Evolutionary conservation across 1,140 invertebrate genomes (phyloP), one percentile per base, ranked within the genome.

Genomic region (Drosophila setifemur): DNA sequence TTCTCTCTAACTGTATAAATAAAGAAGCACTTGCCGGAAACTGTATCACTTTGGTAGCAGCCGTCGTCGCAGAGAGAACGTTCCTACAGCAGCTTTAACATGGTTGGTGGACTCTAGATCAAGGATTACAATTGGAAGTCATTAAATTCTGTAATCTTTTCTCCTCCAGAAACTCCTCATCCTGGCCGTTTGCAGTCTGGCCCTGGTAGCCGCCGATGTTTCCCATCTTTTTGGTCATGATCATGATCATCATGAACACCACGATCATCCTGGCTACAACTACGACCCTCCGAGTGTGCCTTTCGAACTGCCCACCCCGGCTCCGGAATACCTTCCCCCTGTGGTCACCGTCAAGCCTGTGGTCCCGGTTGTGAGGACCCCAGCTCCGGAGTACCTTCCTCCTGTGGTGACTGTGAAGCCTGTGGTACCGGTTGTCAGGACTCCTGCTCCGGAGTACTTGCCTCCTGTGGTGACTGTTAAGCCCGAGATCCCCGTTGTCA

Each of bases 11-110:
- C 60, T 64, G 81, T 88, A 88, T 88, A 88, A 88, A 88, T 88
- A 88, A 82, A 77, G 81, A 88, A 78, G 76, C 77, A 81, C 64
- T 76, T 71, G 54, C 60, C 77, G 70, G 76, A 85, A 88, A 82
- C 76, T 86, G 70, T 88, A 88, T 88, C 86, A 88, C 73, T 88
- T 44, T 55, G 64, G 52, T 45, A 68, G 57, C 54, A 67, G 58
- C 29, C 39, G 66, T 85, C 58, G 76, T 48, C 57, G 68, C 61
- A 78, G 11, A 57, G 14, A 85, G 79, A 85, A 85, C 79, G 55
- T 76, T 75, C 25, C 21, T 21, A 7, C 35, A 39, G 9, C 12
- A 23, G 21, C 21, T 14, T 7, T 12, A 69, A 85, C 67, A 85
- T 85, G 79, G 79, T 86, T 39, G 19, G 71, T 70, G 25, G 33